Conservation (phyloP, 2,888 invertebrate genomes). For the Pachliopta kotzebuea region DNA sequence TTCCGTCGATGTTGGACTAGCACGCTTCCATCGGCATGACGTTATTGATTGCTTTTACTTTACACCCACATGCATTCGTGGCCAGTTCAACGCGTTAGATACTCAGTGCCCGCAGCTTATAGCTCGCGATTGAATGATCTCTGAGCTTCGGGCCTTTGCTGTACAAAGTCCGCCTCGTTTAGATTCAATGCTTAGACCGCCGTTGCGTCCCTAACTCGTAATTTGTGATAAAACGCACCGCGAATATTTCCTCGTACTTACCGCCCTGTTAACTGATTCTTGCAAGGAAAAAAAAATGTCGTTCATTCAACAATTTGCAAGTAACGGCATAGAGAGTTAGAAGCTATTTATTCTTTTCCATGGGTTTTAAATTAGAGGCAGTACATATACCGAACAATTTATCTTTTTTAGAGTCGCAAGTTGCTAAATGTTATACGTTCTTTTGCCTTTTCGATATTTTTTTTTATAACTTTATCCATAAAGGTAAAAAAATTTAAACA, state of each 20-base stretch:
- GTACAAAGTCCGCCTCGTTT: slow-evolving; percentile 32
- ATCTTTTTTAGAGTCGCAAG: background rate
- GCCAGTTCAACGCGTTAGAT: slow-evolving; percentile 35
- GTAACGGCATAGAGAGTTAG: slow-evolving; percentile 15
- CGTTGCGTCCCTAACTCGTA: slow-evolving; percentile 24
- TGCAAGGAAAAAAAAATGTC: slow-evolving; percentile 16
- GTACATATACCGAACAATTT: slow-evolving; percentile 2
- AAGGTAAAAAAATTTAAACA: no score
- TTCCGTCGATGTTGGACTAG: slow-evolving; percentile 22
- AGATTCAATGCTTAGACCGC: slow-evolving; percentile 32
- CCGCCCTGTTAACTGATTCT: slow-evolving; percentile 21
- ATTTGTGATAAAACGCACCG: slow-evolving; percentile 24
- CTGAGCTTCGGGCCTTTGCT: slow-evolving; percentile 33
- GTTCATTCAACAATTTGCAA: slow-evolving; percentile 15
- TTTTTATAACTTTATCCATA: no score
- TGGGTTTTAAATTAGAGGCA: background rate
- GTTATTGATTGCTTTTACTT: slow-evolving; percentile 29
- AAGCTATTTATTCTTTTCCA: slow-evolving; percentile 2
- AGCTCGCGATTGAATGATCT: slow-evolving; percentile 36
- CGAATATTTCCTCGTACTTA: slow-evolving; percentile 23
- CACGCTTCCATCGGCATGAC: slow-evolving; percentile 22
- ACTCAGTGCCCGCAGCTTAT: slow-evolving; percentile 36
- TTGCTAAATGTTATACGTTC: no score
- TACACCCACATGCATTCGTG: slow-evolving; percentile 33
- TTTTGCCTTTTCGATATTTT: no score